Conservation (phyloP, 1,140 invertebrate species). For the Heliconius hewitsoni region DNA sequence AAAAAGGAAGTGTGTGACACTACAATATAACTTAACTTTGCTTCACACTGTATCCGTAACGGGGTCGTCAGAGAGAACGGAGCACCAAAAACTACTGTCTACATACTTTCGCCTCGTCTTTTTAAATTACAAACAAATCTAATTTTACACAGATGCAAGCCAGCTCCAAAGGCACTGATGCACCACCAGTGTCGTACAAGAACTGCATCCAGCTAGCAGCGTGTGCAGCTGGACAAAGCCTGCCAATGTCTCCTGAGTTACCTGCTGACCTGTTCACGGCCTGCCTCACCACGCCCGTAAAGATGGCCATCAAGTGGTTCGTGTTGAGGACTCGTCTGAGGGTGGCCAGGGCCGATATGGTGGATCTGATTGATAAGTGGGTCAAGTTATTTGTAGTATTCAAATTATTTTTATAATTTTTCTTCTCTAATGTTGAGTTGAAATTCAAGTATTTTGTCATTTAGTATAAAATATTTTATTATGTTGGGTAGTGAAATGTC, state of each 20-base stretch:
- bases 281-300: conserved; percentile 98
- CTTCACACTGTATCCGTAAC: too few relatives aligned
- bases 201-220: conserved; percentile 98
- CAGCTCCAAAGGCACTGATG: conserved; percentile 35
- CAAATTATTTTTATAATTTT: too few relatives aligned
- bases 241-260: conserved; percentile 98
- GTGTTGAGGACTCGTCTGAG: conserved; percentile 92
- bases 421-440: too few relatives aligned
- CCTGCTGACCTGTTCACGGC: conserved; percentile 99
- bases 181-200: conserved; percentile 84
- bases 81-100: too few relatives aligned
- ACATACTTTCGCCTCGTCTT: too few relatives aligned
- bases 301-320: conserved; percentile 97
- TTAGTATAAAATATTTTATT: too few relatives aligned
- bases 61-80: too few relatives aligned
- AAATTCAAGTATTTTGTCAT: too few relatives aligned
- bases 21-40: too few relatives aligned
- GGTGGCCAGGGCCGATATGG: conserved; percentile 90
- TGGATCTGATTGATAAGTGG: conserved; percentile 95
- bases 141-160: conserved; percentile 38
- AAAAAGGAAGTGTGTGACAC: too few relatives aligned
- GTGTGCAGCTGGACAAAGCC: conserved; percentile 93
- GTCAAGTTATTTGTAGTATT: conserved; percentile 48
- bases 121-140: too few relatives aligned
- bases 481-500: too few relatives aligned